A percentile compares a stretch with the other conserved stretches of the same genome.
These are phyloP conservation scores for Athripsodes cinereus DNA, from an alignment of 2,888 invertebrate genomes.

Conservation along the genomic window DNA sequence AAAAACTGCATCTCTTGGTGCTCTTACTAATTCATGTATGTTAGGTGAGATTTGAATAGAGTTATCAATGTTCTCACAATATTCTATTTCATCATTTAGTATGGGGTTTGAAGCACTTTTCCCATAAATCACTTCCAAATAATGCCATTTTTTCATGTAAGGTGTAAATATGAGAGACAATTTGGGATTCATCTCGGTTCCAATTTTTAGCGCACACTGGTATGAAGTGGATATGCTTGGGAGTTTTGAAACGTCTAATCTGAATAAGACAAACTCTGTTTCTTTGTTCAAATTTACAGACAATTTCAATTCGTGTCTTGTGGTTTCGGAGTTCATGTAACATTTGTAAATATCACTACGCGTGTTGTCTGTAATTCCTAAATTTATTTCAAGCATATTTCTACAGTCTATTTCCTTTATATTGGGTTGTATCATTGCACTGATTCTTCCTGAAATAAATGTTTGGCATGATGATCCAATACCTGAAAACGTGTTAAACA, in stretches of 20 bases:
- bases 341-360: not conserved
- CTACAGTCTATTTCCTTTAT: not conserved
- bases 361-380: not conserved
- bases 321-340: not conserved
- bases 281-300: not conserved
- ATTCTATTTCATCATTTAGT: not conserved
- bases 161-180: not conserved
- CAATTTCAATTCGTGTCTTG: not conserved
- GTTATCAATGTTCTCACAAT: not conserved
- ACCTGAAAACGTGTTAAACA: too few species aligned
- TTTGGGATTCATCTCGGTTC: not conserved
- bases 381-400: not conserved
- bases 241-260: not conserved
- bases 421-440: not conserved
- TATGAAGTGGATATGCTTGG: not conserved
- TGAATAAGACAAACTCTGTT: not conserved
- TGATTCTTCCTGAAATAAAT: not conserved
- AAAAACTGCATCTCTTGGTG: not conserved
- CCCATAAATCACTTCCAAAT: slow-evolving; percentile 1
- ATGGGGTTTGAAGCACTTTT: not conserved
- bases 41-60: not conserved
- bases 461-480: not conserved
- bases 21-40: not conserved
- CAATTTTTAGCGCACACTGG: not conserved
- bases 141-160: slow-evolving; percentile 3